Percentiles rank a stretch among this genome's conserved stretches.
phyloP scores from a whole-genome alignment of 2,113 vertebrate genomes.

The Poeciliopsis occidentalis region DNA sequence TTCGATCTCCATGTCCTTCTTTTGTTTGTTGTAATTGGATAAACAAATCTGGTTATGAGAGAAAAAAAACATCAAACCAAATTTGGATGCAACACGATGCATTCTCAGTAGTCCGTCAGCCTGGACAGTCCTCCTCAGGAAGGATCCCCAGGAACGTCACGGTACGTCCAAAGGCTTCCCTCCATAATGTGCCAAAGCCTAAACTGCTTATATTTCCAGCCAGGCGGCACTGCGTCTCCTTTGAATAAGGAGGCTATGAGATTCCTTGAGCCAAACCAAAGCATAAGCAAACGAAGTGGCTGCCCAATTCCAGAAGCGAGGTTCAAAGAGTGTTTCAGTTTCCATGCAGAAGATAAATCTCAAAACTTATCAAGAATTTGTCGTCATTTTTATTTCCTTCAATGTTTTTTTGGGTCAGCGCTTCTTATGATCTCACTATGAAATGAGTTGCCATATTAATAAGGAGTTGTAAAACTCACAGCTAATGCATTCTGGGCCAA shows the following conservation, averaged over 20 bases:
- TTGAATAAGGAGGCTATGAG: slow-evolving; percentile 18
- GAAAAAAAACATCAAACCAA: slow-evolving; percentile 17
- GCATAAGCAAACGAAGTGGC: not conserved
- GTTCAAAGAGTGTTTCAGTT: too few species aligned
- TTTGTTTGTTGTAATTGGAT: slow-evolving; percentile 47
- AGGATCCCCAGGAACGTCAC: slow-evolving; percentile 52
- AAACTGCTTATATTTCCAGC: slow-evolving; percentile 45
- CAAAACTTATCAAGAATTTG: too few species aligned
- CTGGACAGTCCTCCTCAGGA: not conserved
- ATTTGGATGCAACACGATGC: slow-evolving; percentile 23
- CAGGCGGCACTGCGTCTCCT: slow-evolving; percentile 36
- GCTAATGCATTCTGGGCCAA: too few species aligned
- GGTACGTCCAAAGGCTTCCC: slow-evolving; percentile 53
- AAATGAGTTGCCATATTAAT: too few species aligned
- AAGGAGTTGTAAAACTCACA: too few species aligned
- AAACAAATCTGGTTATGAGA: slow-evolving; percentile 44
- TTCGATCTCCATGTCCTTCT: slow-evolving; percentile 35
- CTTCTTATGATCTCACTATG: too few species aligned
- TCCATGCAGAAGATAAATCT: too few species aligned
- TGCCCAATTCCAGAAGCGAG: not conserved
- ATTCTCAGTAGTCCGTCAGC: not conserved
- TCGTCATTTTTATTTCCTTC: too few species aligned
- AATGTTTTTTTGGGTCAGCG: too few species aligned
- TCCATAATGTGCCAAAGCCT: slow-evolving; percentile 39
- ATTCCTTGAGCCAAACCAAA: slow-evolving; percentile 5